Conservation (phyloP, 2,113 vertebrate species). For the Podilymbus podiceps region DNA sequence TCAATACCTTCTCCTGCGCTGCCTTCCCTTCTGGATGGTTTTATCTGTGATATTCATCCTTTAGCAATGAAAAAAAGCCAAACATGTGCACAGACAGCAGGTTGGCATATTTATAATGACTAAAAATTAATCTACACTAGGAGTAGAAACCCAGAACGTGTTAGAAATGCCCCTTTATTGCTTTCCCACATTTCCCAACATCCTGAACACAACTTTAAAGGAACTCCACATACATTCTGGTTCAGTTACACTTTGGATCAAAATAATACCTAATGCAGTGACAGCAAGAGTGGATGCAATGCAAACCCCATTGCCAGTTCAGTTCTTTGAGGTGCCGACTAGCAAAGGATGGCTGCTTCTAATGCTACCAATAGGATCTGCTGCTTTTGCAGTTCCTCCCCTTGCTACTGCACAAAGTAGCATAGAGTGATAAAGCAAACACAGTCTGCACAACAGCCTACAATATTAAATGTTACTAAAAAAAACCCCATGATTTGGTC, state of each 20-base stretch:
- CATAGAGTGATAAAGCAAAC: rapidly evolving
- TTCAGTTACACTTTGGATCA: neutral
- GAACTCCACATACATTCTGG: neutral
- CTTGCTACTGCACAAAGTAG: neutral
- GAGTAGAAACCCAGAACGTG: neutral
- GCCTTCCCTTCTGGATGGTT: neutral
- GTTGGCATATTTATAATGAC: neutral
- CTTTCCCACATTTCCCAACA: neutral
- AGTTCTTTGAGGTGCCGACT: neutral
- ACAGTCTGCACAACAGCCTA: neutral
- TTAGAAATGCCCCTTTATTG: neutral
- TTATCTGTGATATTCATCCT: neutral
- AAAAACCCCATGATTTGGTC: neutral
- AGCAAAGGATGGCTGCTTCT: neutral
- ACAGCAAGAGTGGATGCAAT: neutral
- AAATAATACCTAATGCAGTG: neutral
- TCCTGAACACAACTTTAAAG: neutral
- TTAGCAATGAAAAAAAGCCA: neutral
- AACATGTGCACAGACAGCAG: neutral
- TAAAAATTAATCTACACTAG: neutral
- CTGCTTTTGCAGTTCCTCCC: neutral
- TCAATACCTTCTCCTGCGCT: neutral
- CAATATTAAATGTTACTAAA: neutral
- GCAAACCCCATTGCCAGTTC: neutral
- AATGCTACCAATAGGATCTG: rapidly evolving